These are phyloP conservation scores for Nothocercus julius DNA, from an alignment of 2,113 vertebrate species.

Conservation along the genomic window DNA sequence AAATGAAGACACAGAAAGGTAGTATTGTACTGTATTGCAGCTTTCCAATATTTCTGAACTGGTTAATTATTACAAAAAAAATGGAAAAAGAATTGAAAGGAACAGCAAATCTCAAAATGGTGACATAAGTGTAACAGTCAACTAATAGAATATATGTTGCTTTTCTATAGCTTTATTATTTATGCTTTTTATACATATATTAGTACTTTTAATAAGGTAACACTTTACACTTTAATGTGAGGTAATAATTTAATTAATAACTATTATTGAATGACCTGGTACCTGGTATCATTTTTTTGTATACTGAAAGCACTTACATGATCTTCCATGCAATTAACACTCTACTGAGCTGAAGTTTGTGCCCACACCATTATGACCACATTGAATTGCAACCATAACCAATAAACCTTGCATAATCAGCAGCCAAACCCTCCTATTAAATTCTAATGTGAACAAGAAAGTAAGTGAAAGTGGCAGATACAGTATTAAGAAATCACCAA, in stretches of 20 bases:
- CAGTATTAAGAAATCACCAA: background rate
- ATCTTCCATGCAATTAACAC: background rate
- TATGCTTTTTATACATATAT: background rate
- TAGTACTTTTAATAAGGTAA: background rate
- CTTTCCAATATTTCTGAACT: background rate
- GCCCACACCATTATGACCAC: background rate
- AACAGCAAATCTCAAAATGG: background rate
- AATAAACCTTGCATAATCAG: background rate
- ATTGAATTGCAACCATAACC: background rate
- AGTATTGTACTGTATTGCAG: background rate
- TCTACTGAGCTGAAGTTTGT: background rate
- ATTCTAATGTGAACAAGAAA: background rate
- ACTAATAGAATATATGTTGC: background rate
- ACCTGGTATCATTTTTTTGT: background rate
- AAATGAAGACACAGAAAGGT: background rate
- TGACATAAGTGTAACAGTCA: background rate
- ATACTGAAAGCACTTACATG: background rate
- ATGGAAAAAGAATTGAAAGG: background rate
- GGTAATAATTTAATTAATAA: background rate
- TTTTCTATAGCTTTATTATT: background rate
- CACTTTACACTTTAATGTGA: no score
- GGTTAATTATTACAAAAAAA: background rate
- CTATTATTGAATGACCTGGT: background rate
- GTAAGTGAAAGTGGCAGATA: background rate
- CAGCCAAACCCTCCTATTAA: background rate